A percentile compares a stretch with the other conserved stretches of the same genome.
Conservation (phyloP, 2,888 invertebrate species). For the Schrankia costaestrigalis region DNA sequence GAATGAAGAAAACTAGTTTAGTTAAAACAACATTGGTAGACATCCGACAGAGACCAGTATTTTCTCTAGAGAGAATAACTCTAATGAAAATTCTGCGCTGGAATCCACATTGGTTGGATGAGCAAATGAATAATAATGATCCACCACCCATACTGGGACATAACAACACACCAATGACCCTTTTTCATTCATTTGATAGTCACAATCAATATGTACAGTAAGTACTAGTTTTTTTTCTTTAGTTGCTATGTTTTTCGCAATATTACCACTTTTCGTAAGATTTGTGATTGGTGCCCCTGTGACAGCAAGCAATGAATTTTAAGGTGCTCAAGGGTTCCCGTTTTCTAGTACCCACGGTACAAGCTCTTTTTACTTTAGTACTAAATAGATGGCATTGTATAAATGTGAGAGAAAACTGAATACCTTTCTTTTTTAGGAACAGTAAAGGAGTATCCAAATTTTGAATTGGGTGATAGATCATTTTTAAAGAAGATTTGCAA, state of each 20-base stretch:
- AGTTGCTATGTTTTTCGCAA: background rate
- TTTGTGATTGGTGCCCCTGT: too few relatives aligned
- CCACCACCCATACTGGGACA: conserved; percentile 80
- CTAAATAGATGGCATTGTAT: too few relatives aligned
- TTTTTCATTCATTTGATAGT: conserved; percentile 77
- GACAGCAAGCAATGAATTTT: too few relatives aligned
- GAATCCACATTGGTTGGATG: conserved; percentile 84
- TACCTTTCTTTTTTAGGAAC: too few relatives aligned
- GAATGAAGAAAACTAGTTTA: conserved; percentile 58
- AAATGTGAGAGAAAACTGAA: too few relatives aligned
- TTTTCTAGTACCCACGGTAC: too few relatives aligned
- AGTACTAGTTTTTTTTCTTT: conserved; percentile 29
- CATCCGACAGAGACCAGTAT: conserved; percentile 47
- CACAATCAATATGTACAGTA: conserved; percentile 82
- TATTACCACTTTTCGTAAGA: too few relatives aligned
- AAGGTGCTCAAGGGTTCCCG: too few relatives aligned
- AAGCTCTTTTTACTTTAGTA: too few relatives aligned
- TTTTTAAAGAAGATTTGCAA: too few relatives aligned
- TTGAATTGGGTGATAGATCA: too few relatives aligned
- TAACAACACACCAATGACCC: conserved; percentile 66
- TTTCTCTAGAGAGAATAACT: conserved; percentile 68
- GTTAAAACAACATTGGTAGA: conserved; percentile 53
- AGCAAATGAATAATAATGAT: conserved; percentile 68
- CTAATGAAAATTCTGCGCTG: conserved; percentile 81
- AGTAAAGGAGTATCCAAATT: too few relatives aligned